Conservation (phyloP, 1,140 invertebrate genomes). For the Drosophila ogumai region DNA sequence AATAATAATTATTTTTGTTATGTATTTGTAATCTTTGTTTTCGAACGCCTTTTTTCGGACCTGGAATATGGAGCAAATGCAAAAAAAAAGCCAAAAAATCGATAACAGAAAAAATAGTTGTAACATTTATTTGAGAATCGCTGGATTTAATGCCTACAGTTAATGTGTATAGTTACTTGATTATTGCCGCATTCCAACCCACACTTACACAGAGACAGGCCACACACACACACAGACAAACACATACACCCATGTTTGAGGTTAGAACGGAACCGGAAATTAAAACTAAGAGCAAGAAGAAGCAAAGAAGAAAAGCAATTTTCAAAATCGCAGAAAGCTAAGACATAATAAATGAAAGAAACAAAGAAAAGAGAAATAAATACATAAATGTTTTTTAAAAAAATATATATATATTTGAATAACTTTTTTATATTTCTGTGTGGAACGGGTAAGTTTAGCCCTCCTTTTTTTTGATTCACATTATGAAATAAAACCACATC, state of each 20-base stretch:
- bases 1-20: not conserved
- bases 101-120: slow-evolving; percentile 56
- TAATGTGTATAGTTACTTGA: slow-evolving; percentile 53
- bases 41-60: not conserved
- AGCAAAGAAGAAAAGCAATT: slow-evolving; percentile 29
- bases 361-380: slow-evolving; percentile 47
- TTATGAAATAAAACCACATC: not conserved
- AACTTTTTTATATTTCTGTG: not conserved
- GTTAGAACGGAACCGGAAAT: slow-evolving; percentile 12
- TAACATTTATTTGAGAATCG: slow-evolving; percentile 63
- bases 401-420: not conserved
- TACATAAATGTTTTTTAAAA: slow-evolving; percentile 51
- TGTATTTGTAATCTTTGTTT: not conserved
- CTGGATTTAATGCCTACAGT: slow-evolving; percentile 47
- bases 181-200: slow-evolving; percentile 35
- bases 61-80: not conserved
- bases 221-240: not conserved
- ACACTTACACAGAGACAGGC: slow-evolving; percentile 16
- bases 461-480: too few species aligned
- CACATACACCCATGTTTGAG: slow-evolving; percentile 18
- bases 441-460: too few species aligned
- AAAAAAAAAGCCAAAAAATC: slow-evolving; percentile 20
- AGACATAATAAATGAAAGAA: slow-evolving; percentile 46
- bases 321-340: slow-evolving; percentile 33
- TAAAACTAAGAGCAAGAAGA: slow-evolving; percentile 6